Evolutionary conservation across 2,888 invertebrate genomes (phyloP).

Genomic region (Tipula helvola): DNA sequence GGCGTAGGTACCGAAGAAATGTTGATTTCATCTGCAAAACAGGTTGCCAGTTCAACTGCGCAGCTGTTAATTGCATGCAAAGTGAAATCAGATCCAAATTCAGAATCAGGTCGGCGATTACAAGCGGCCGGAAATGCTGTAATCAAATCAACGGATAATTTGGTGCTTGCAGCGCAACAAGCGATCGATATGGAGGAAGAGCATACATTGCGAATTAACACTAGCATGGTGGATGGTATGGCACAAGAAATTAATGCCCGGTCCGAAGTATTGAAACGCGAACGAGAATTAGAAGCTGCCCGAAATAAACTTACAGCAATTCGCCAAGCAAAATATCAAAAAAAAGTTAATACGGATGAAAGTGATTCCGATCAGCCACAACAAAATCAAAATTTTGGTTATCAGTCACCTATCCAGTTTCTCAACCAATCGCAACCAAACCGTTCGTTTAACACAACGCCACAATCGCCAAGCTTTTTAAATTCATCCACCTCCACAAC

Average conservation of each 20-base stretch:
- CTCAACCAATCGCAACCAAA: slow-evolving; percentile 13
- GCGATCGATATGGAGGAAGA: slow-evolving; percentile 89
- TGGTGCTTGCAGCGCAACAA: slow-evolving; percentile 88
- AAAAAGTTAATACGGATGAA: slow-evolving; percentile 44
- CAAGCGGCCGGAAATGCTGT: slow-evolving; percentile 93
- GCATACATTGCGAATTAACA: slow-evolving; percentile 76
- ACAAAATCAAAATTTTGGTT: slow-evolving; percentile 21
- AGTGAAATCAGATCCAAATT: slow-evolving; percentile 95
- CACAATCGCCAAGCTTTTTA: slow-evolving; percentile 13
- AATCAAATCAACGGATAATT: slow-evolving; percentile 92
- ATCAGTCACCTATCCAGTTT: slow-evolving; percentile 21
- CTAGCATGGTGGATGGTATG: slow-evolving; percentile 91
- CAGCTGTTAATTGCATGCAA: slow-evolving; percentile 96
- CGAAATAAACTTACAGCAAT: slow-evolving; percentile 81
- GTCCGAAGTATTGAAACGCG: slow-evolving; percentile 85
- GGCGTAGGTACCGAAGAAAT: slow-evolving; percentile 89
- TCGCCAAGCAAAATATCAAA: slow-evolving; percentile 80
- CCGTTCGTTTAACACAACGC: slow-evolving; percentile 16
- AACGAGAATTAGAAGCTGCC: slow-evolving; percentile 87
- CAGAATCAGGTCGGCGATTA: slow-evolving; percentile 81
- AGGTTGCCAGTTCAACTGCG: slow-evolving; percentile 94
- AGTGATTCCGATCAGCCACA: slow-evolving; percentile 37
- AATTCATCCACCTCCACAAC: slow-evolving; percentile 11
- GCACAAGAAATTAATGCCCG: slow-evolving; percentile 90
- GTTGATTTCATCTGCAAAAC: slow-evolving; percentile 89